Conservation (phyloP, 2,888 invertebrate genomes). For the Torymus aiolomorphi region DNA sequence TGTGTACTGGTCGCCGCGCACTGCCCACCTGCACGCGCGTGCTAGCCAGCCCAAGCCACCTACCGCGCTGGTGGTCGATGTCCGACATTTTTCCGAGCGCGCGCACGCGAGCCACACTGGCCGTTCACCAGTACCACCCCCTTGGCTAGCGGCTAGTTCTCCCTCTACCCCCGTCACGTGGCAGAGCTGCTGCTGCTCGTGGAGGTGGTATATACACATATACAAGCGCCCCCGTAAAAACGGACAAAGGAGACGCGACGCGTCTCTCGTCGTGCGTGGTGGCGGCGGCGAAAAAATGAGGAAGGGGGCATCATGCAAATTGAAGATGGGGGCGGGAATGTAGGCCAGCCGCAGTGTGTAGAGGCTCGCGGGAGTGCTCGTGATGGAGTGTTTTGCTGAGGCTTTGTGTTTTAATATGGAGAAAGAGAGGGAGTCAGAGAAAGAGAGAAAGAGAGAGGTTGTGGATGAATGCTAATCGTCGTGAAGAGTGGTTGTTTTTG, state of each 20-base stretch:
- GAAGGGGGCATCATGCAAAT: constrained; percentile 46
- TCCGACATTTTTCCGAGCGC: constrained; percentile 59
- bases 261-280: not conserved
- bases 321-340: constrained; percentile 30
- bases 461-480: too few relatives aligned
- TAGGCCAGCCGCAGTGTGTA: constrained; percentile 45
- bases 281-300: constrained; percentile 3
- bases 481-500: too few relatives aligned
- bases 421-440: too few relatives aligned
- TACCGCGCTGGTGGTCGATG: constrained; percentile 54
- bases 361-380: constrained; percentile 8
- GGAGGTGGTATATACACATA: too few relatives aligned
- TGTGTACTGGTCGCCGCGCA: not conserved
- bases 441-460: too few relatives aligned
- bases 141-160: not conserved
- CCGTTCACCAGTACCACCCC: constrained; percentile 33
- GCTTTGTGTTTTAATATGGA: too few relatives aligned
- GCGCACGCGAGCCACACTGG: constrained; percentile 36
- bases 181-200: not conserved
- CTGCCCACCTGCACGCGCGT: constrained; percentile 22
- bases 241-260: constrained; percentile 5
- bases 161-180: constrained; percentile 36
- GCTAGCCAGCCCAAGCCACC: too few relatives aligned
- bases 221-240: too few relatives aligned
- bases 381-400: too few relatives aligned